Percentiles rank a stretch among this genome's conserved stretches.
Evolutionary conservation across 1,140 invertebrate genomes (phyloP).

Genomic region (Lordiphosa stackelbergi): DNA sequence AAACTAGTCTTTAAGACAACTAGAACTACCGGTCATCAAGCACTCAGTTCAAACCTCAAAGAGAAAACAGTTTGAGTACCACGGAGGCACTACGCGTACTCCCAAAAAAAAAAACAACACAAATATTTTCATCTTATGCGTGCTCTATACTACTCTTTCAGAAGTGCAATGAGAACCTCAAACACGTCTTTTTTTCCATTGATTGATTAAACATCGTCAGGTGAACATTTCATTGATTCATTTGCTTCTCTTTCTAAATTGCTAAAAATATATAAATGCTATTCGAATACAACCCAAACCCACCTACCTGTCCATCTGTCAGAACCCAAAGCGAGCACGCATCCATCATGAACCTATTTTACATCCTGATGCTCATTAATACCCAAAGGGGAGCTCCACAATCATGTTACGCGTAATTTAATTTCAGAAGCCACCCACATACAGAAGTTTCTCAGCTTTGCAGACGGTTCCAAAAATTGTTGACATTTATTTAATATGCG

Average conservation of each 20-base stretch:
- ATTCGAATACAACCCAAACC: conserved; percentile 18
- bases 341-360: conserved; percentile 62
- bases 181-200: too few relatives aligned
- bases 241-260: neutral
- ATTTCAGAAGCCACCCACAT: conserved; percentile 43
- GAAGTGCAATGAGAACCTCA: too few relatives aligned
- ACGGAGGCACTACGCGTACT: too few relatives aligned
- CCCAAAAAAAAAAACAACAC: too few relatives aligned
- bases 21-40: too few relatives aligned
- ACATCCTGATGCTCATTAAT: conserved; percentile 65
- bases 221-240: too few relatives aligned
- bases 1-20: too few relatives aligned
- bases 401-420: conserved; percentile 74
- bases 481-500: conserved; percentile 76
- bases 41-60: too few relatives aligned
- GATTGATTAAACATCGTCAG: too few relatives aligned
- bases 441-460: conserved; percentile 39
- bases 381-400: conserved; percentile 60
- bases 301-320: conserved; percentile 40
- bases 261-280: conserved; percentile 26
- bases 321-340: conserved; percentile 28
- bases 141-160: too few relatives aligned
- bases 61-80: too few relatives aligned
- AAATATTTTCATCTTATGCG: too few relatives aligned
- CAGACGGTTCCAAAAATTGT: conserved; percentile 57